phyloP scores from a whole-genome alignment of 2,113 vertebrate species.

The Heterotilapia buettikoferi region DNA sequence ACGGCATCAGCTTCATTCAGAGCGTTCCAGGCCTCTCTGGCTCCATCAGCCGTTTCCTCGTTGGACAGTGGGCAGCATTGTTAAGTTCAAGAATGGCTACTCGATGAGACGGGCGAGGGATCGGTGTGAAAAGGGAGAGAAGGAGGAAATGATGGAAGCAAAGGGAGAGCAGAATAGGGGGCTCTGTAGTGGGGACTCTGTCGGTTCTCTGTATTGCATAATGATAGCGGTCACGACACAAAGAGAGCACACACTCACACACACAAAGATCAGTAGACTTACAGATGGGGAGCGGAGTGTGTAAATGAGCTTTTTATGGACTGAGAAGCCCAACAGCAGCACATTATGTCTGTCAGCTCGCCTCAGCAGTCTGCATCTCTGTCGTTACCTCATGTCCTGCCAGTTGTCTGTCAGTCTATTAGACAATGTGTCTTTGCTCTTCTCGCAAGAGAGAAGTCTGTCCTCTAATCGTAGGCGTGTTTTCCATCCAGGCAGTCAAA shows the following conservation, averaged over 20 bases:
- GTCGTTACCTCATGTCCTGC: neutral
- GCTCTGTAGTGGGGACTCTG: slow-evolving; percentile 39
- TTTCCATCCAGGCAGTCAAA: neutral
- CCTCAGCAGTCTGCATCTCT: neutral
- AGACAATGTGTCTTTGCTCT: neutral
- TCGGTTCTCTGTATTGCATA: slow-evolving; percentile 49
- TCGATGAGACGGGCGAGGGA: slow-evolving; percentile 3
- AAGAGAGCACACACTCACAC: neutral
- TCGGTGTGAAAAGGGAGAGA: neutral
- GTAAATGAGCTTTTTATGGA: slow-evolving; percentile 55
- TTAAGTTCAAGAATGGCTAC: slow-evolving; percentile 24
- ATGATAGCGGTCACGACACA: slow-evolving; percentile 41
- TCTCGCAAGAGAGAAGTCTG: neutral
- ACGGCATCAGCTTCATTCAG: neutral
- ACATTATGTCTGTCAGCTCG: slow-evolving; percentile 14
- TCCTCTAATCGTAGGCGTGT: neutral
- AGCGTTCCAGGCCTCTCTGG: neutral
- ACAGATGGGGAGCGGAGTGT: slow-evolving; percentile 29
- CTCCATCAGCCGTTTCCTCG: neutral
- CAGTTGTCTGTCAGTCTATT: neutral
- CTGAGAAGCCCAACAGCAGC: slow-evolving; percentile 19
- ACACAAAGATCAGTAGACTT: slow-evolving; percentile 8
- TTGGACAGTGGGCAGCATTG: slow-evolving; percentile 55
- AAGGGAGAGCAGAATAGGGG: slow-evolving; percentile 36
- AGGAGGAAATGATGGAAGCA: slow-evolving; percentile 17